Percentiles rank a stretch among this genome's conserved stretches.
Conservation (phyloP, 2,797 vertebrate genomes). For the Myotis myotis region DNA sequence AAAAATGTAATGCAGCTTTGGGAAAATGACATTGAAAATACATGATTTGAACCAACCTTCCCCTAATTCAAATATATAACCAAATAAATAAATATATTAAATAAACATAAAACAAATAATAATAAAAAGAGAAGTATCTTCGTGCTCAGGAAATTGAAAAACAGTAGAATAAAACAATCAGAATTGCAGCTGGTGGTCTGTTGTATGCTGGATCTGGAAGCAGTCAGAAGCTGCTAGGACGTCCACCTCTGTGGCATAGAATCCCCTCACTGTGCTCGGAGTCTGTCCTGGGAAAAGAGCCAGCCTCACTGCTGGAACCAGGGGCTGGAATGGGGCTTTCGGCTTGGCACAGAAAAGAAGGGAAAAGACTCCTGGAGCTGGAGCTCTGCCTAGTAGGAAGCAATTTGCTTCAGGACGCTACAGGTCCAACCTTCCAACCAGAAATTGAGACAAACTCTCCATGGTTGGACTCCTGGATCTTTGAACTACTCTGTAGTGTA, state of each 20-base stretch:
- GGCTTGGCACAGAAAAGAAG: background rate
- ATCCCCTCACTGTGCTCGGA: background rate
- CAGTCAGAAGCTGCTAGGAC: background rate
- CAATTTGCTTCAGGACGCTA: background rate
- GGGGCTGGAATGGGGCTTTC: background rate
- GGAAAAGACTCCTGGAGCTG: background rate
- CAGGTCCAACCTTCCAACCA: background rate
- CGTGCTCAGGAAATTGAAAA: background rate
- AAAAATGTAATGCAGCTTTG: background rate
- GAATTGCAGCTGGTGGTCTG: background rate
- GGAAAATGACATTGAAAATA: background rate
- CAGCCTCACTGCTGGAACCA: slow-evolving; percentile 19
- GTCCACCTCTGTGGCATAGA: background rate
- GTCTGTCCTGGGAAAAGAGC: slow-evolving; percentile 8
- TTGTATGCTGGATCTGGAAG: background rate
- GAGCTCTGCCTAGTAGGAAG: background rate
- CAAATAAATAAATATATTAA: background rate
- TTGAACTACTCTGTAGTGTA: background rate
- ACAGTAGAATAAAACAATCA: background rate
- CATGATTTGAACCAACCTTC: background rate
- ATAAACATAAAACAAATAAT: background rate
- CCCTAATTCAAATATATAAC: background rate
- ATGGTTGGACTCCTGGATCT: background rate
- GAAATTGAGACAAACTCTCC: background rate
- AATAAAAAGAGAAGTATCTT: background rate